Conservation (phyloP, 2,797 vertebrate genomes). For the Lophius americanus region DNA sequence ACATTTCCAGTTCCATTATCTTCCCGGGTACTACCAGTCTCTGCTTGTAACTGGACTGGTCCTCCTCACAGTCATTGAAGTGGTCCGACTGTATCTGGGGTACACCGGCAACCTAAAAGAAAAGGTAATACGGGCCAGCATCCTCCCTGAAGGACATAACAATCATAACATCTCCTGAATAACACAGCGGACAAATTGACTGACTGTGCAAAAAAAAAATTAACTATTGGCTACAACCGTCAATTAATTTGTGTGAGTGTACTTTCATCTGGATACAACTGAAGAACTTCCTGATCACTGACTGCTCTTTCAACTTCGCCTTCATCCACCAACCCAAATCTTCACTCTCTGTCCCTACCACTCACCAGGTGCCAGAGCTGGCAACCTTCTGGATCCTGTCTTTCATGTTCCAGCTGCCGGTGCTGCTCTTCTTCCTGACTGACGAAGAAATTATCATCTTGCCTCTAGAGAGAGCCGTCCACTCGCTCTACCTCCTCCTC, state of each 20-base stretch:
- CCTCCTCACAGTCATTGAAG: slow-evolving; percentile 81
- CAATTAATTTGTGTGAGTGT: slow-evolving; percentile 1
- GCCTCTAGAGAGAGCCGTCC: slow-evolving; percentile 83
- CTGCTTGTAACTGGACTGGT: slow-evolving; percentile 82
- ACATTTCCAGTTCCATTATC: slow-evolving; percentile 76
- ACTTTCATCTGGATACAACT: slow-evolving; percentile 30
- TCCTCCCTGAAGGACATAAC: slow-evolving; percentile 14
- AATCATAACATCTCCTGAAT: slow-evolving; percentile 18
- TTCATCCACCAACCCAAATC: slow-evolving; percentile 2
- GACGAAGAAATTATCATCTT: slow-evolving; percentile 81
- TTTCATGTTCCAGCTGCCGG: slow-evolving; percentile 86
- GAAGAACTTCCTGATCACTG: slow-evolving; percentile 15
- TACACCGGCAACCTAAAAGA: slow-evolving; percentile 89
- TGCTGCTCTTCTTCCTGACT: slow-evolving; percentile 88
- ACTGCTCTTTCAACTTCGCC: slow-evolving; percentile 43
- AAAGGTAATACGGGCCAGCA: slow-evolving; percentile 78
- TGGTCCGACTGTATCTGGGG: slow-evolving; percentile 85
- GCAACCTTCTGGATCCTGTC: slow-evolving; percentile 89
- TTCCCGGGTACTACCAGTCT: slow-evolving; percentile 86
- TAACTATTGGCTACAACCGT: slow-evolving; percentile 20
- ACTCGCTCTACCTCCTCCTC: slow-evolving; percentile 82
- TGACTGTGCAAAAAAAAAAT: slow-evolving; percentile 22
- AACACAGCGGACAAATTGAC: slow-evolving; percentile 1
- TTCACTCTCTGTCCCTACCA: slow-evolving; percentile 9
- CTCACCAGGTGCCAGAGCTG: slow-evolving; percentile 86